Conservation (phyloP, 2,888 invertebrate species). For the Nemotelus pantherinus region DNA sequence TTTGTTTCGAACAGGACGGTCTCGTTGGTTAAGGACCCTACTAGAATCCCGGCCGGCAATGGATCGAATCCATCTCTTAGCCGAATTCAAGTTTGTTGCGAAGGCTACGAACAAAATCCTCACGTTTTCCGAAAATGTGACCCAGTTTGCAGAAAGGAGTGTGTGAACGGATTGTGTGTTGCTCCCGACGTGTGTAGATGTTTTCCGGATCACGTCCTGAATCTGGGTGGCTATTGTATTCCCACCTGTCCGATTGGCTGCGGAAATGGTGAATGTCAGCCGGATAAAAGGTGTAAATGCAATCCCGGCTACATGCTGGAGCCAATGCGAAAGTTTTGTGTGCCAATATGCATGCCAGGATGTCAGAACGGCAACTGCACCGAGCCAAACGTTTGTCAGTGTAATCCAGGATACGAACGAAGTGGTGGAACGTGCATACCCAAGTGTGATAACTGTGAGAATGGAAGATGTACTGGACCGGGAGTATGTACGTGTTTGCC, state of each 20-base stretch:
- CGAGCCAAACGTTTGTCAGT: constrained; percentile 61
- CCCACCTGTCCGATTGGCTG: constrained; percentile 77
- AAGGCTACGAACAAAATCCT: constrained; percentile 73
- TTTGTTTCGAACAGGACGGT: constrained; percentile 56
- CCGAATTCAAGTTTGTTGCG: constrained; percentile 76
- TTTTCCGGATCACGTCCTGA: constrained; percentile 70
- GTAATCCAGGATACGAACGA: constrained; percentile 60
- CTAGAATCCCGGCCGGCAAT: constrained; percentile 57
- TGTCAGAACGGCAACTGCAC: constrained; percentile 67
- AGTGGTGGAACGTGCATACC: constrained; percentile 52
- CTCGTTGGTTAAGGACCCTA: constrained; percentile 57
- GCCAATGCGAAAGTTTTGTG: constrained; percentile 67
- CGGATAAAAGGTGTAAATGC: constrained; percentile 72
- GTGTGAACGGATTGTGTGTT: constrained; percentile 66
- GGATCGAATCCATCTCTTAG: constrained; percentile 70
- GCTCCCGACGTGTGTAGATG: constrained; percentile 64
- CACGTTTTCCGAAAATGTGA: constrained; percentile 66
- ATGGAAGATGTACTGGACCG: constrained; percentile 71
- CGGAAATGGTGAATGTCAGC: constrained; percentile 72
- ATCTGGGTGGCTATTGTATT: constrained; percentile 68
- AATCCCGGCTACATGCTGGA: constrained; percentile 59
- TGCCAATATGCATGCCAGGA: constrained; percentile 66
- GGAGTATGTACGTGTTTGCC: constrained; percentile 69
- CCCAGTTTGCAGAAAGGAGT: constrained; percentile 65
- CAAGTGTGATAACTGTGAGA: constrained; percentile 60